Percentiles rank a stretch among this genome's conserved stretches.
Conservation (phyloP, 2,888 invertebrate species). For the Macrosiphum euphorbiae region DNA sequence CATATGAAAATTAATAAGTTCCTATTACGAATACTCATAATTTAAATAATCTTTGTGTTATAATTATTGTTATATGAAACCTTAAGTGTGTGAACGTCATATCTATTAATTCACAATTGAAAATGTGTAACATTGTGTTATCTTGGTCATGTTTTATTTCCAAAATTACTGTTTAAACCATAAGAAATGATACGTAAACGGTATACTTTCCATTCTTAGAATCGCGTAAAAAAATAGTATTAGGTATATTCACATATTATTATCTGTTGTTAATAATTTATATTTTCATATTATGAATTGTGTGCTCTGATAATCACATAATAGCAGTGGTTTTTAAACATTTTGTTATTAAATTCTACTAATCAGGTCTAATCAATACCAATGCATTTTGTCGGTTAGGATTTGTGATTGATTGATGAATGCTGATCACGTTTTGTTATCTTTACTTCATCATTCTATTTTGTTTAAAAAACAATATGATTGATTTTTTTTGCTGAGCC, state of each 20-base stretch:
- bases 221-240: background rate
- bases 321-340: background rate
- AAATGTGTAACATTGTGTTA: background rate
- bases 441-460: background rate
- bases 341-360: background rate
- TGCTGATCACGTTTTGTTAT: background rate
- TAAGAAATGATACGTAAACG: background rate
- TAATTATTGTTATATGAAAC: background rate
- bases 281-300: background rate
- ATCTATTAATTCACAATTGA: background rate
- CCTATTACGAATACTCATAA: background rate
- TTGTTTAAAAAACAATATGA: background rate
- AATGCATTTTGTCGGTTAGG: background rate
- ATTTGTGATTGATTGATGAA: background rate
- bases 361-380: background rate
- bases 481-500: background rate
- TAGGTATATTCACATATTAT: background rate
- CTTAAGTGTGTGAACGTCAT: background rate
- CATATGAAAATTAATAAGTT: background rate
- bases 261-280: background rate
- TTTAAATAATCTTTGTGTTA: slow-evolving; percentile 3
- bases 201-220: background rate
- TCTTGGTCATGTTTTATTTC: slow-evolving; percentile 11
- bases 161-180: background rate
- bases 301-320: background rate